Percentiles rank a stretch among this genome's conserved stretches.
Conservation (phyloP, 37 sponge, comb jelly and placozoan species). For the Diacarnus erythraeanus region DNA sequence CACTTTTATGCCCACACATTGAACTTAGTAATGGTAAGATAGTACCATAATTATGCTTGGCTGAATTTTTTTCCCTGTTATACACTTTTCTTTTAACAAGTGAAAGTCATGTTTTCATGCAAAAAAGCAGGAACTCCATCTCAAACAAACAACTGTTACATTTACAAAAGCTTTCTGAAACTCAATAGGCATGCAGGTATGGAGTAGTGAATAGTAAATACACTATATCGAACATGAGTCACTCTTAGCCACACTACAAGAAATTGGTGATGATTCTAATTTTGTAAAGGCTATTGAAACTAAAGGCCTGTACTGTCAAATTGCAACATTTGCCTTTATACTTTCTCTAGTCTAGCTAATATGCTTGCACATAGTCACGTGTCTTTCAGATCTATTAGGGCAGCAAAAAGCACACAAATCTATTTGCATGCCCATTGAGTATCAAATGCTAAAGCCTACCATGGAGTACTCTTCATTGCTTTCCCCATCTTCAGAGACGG, state of each 20-base stretch:
- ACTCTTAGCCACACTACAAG: conserved; percentile 38
- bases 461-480: too few relatives aligned
- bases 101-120: conserved; percentile 47
- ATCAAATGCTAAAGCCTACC: too few relatives aligned
- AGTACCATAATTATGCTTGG: conserved; percentile 8
- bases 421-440: too few relatives aligned
- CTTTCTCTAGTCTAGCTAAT: conserved; percentile 19
- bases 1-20: conserved; percentile 55
- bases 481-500: too few relatives aligned
- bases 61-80: conserved; percentile 43
- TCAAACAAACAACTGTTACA: conserved; percentile 44
- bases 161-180: conserved; percentile 46
- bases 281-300: conserved; percentile 31
- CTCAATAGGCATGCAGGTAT: conserved; percentile 48
- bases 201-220: conserved; percentile 33
- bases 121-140: conserved; percentile 55
- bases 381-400: conserved; percentile 42
- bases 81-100: conserved; percentile 46
- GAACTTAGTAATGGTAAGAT: conserved; percentile 41
- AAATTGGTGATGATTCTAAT: conserved; percentile 14
- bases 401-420: too few relatives aligned
- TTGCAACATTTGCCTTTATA: conserved; percentile 30
- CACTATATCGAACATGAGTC: conserved; percentile 31
- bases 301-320: conserved; percentile 20
- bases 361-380: conserved; percentile 33